phyloP scores from a whole-genome alignment of 23 tunicate genomes.

The Oikopleura dioica region DNA sequence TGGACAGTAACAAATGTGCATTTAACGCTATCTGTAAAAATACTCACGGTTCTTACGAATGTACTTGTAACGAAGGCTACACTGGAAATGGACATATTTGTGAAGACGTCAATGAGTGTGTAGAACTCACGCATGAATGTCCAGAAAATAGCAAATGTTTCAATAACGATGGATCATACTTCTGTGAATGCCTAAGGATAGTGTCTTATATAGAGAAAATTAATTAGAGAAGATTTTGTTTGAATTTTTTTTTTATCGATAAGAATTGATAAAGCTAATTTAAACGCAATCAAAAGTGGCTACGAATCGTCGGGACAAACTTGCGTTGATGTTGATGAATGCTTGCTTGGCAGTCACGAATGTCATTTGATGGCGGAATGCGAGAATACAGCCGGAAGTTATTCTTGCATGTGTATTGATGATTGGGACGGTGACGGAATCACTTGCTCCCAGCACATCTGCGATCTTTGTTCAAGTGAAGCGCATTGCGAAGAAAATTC shows the following conservation, averaged over 20 bases:
- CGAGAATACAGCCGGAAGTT: background rate
- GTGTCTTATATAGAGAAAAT: no score
- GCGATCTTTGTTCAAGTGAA: background rate
- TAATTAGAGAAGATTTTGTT: no score
- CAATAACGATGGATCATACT: background rate
- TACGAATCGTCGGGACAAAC: no score
- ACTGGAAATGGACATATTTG: background rate
- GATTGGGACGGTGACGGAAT: slow-evolving; percentile 2
- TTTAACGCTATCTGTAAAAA: background rate
- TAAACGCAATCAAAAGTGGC: no score
- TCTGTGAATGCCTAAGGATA: background rate
- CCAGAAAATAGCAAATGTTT: background rate
- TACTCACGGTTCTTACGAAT: background rate
- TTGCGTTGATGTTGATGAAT: background rate
- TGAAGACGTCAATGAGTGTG: background rate
- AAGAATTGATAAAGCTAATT: no score
- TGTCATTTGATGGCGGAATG: slow-evolving; percentile 7
- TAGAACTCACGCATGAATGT: background rate
- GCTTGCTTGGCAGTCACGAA: background rate
- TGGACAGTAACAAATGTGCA: no score
- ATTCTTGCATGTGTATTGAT: background rate
- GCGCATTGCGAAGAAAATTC: background rate
- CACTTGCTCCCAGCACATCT: background rate
- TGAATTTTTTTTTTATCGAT: no score
- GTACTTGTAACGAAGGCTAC: background rate